A percentile compares a stretch with the other conserved stretches of the same genome.
Conservation (phyloP, 2,113 vertebrate genomes). For the Megaleporinus macrocephalus region DNA sequence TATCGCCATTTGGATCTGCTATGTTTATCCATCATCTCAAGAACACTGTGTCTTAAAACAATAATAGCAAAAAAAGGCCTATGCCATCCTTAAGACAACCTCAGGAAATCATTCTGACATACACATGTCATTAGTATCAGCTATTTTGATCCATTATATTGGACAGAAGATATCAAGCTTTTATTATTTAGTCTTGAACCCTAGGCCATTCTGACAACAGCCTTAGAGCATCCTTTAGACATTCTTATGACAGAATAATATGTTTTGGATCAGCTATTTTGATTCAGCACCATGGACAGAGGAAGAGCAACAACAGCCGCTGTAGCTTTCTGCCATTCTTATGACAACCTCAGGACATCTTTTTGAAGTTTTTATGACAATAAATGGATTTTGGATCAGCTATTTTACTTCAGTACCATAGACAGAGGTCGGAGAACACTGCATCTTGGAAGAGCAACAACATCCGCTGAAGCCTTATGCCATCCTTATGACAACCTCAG, state of each 20-base stretch:
- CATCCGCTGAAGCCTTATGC: not conserved
- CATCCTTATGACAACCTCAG: not conserved
- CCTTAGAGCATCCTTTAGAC: not conserved
- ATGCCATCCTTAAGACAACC: too few relatives aligned
- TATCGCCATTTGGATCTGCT: not conserved
- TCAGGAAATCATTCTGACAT: too few relatives aligned
- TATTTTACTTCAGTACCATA: not conserved
- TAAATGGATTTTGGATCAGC: not conserved
- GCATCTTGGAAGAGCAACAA: not conserved
- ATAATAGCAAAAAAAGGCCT: too few relatives aligned
- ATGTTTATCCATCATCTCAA: not conserved
- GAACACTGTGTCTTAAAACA: not conserved
- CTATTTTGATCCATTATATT: too few relatives aligned
- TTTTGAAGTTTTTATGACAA: not conserved
- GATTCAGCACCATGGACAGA: too few relatives aligned
- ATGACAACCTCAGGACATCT: not conserved
- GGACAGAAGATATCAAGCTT: too few relatives aligned
- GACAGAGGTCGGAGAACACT: not conserved
- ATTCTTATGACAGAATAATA: not conserved
- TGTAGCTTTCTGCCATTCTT: not conserved
- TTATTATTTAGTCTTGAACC: too few relatives aligned
- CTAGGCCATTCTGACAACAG: not conserved
- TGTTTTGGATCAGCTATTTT: not conserved
- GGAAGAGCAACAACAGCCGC: not conserved
- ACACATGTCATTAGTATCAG: too few relatives aligned